Evolutionary conservation across 92 coral and sea anemone species (phyloP).

Genomic region (Epizoanthus fatuus): DNA sequence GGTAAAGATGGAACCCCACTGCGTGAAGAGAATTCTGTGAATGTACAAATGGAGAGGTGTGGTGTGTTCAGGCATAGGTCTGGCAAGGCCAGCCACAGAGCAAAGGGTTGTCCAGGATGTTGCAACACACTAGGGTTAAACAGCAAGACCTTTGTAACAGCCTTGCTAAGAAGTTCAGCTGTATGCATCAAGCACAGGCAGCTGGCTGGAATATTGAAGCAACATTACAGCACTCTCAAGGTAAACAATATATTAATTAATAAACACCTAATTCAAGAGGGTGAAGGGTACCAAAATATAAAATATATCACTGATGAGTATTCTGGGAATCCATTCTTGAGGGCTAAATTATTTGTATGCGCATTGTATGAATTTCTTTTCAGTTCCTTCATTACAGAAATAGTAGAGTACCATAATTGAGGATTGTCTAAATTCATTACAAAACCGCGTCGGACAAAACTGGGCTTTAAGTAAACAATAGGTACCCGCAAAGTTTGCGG

Average conservation of each 20-base stretch:
- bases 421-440: no score
- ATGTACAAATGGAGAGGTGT: neutral
- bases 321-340: no score
- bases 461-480: no score
- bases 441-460: no score
- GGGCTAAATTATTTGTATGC: no score
- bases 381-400: no score
- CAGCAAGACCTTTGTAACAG: conserved; percentile 25
- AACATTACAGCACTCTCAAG: conserved; percentile 1
- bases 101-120: conserved; percentile 9
- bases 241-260: neutral
- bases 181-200: conserved; percentile 19
- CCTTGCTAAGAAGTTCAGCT: conserved; percentile 4
- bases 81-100: neutral
- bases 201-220: conserved; percentile 1
- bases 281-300: no score
- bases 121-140: neutral
- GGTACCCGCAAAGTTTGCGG: no score
- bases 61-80: neutral
- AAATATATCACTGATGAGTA: no score
- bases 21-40: neutral
- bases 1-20: neutral
- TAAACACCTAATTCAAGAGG: no score
- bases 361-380: no score
- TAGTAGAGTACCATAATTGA: no score